phyloP scores from a whole-genome alignment of 2,797 vertebrate species.

The Clarias fuscus region DNA sequence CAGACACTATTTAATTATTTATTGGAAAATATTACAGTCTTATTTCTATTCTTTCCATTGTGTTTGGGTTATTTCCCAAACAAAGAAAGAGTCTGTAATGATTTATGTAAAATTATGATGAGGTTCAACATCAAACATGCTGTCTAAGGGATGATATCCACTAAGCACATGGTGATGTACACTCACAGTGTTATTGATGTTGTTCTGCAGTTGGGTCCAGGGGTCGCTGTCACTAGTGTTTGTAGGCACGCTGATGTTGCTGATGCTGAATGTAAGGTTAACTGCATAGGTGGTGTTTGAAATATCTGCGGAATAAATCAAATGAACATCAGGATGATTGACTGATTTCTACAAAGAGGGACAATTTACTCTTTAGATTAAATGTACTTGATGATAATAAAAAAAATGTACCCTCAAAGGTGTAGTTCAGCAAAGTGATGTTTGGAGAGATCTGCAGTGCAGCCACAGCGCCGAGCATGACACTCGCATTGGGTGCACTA shows the following conservation, averaged over 20 bases:
- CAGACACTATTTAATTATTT: too few species aligned
- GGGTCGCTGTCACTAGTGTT: background rate
- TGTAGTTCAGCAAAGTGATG: background rate
- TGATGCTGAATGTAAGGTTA: conserved; percentile 8
- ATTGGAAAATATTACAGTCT: too few species aligned
- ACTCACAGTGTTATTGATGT: conserved; percentile 15
- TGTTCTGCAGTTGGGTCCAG: background rate
- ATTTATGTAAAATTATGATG: too few species aligned
- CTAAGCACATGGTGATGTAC: background rate
- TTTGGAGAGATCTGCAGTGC: background rate
- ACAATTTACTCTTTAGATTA: background rate
- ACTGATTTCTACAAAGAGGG: too few species aligned
- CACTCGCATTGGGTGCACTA: background rate
- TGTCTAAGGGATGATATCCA: background rate
- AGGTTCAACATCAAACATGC: background rate
- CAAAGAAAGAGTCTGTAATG: too few species aligned
- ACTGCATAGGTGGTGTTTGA: conserved; percentile 16
- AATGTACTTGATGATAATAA: background rate
- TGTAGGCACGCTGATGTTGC: background rate
- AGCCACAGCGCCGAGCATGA: background rate
- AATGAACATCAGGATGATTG: background rate
- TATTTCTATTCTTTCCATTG: too few species aligned
- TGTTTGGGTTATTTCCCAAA: too few species aligned
- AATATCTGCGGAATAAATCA: conserved; percentile 9
- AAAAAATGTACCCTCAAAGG: background rate